Evolutionary conservation across 2,113 vertebrate genomes (phyloP), one percentile per base, ranked within the genome.

Genomic region (Choloepus hoffmanni): DNA sequence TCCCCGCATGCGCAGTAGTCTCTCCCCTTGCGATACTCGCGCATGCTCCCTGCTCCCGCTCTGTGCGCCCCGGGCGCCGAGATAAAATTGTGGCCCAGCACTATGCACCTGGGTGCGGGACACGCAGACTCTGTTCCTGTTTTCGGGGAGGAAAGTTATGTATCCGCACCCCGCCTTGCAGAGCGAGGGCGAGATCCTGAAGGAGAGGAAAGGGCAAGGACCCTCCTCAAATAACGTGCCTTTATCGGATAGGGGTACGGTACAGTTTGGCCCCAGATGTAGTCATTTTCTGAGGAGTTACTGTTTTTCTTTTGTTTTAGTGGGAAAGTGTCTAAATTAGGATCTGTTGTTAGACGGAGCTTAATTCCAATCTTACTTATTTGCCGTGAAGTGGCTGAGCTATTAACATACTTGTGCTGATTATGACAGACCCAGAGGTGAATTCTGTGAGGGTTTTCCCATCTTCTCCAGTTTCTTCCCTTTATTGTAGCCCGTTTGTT

Each of bases 11-110:
- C 68, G 70, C 85, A 10, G 30, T 11, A 16, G 0, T 5, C 11
- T 1, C 0, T 2, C 3, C 2, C 23, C 0, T 0, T 5, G 65
- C 1, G 1, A 0, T 33, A 0, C 0, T 7, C 2, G 0, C 1
- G 53, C 40, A 43, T 1, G 4, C 13, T 0, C 10, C 16, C 4
- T 4, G 33, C 24, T 0, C 3, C 4, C 2, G 1, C 4, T 2
- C 0, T 3, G 15, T 4, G 24, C 0, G 1, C 1, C 0, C 33
- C 0, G 0, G 40, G 43, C 2, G 5, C 2, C 3, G 0, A 0
- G 9, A 5, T 36, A 30, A 11, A 1, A 43, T 55, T 14, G 30
- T 0, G 1, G 45, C 2, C 18, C 1, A 0, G 3, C 10, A 0
- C 0, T 0, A 14, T 30, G 16, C 24, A 3, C 28, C 24, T 3